Evolutionary conservation across 1,140 invertebrate species (phyloP).

Genomic region (Leptinotarsa defecta): DNA sequence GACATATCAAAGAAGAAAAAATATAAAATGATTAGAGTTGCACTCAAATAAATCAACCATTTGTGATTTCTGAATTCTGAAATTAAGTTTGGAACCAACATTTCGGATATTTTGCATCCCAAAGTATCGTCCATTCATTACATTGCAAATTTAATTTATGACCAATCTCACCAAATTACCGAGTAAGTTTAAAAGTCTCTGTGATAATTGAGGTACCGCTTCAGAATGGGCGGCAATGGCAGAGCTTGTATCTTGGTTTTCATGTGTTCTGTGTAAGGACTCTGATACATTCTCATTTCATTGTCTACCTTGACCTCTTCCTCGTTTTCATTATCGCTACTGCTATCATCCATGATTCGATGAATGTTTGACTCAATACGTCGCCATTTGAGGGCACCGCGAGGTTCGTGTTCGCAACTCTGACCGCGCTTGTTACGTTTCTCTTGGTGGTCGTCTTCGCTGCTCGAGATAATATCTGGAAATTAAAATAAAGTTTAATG

Average conservation of each 20-base stretch:
- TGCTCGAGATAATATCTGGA: conserved; percentile 38
- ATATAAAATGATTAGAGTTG: too few relatives aligned
- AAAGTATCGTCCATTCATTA: too few relatives aligned
- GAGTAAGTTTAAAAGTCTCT: conserved; percentile 53
- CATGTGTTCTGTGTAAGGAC: conserved; percentile 57
- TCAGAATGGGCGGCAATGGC: conserved; percentile 62
- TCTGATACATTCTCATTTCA: conserved; percentile 44
- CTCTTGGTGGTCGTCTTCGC: conserved; percentile 42
- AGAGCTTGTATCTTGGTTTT: conserved; percentile 60
- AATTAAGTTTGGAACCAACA: too few relatives aligned
- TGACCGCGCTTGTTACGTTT: conserved; percentile 41
- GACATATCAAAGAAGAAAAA: too few relatives aligned
- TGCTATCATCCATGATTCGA: conserved; percentile 24
- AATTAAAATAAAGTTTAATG: not conserved
- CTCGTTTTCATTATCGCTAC: conserved; percentile 27
- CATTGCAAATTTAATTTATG: not conserved
- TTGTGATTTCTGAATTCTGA: too few relatives aligned
- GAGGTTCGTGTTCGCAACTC: conserved; percentile 24
- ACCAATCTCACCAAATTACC: not conserved
- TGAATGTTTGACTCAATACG: conserved; percentile 27
- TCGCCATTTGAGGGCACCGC: conserved; percentile 28
- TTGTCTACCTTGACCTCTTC: conserved; percentile 28
- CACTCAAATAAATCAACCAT: too few relatives aligned
- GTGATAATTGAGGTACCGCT: conserved; percentile 63
- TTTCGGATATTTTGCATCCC: too few relatives aligned